phyloP scores from a whole-genome alignment of 2,888 invertebrate genomes.

The Folsomia candida region DNA sequence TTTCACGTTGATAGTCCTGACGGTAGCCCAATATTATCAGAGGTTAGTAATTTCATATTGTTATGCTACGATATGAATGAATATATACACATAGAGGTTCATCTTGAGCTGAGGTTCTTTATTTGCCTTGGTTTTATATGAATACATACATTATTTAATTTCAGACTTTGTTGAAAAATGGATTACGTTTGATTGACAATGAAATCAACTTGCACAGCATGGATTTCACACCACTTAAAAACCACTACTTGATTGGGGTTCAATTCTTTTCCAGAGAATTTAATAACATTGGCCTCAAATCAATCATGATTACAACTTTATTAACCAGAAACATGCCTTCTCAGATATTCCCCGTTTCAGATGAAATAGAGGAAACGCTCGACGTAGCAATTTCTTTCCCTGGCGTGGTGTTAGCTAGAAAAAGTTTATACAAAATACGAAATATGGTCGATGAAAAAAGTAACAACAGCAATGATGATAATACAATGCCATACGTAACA shows the following conservation, averaged over 20 bases:
- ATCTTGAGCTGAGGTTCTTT: too few species aligned
- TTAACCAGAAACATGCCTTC: constrained; percentile 17
- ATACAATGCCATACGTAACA: too few species aligned
- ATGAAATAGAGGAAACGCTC: not conserved
- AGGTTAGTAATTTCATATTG: not conserved
- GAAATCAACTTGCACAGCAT: constrained; percentile 22
- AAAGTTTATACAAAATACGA: not conserved
- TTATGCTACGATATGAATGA: too few species aligned
- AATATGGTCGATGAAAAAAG: not conserved
- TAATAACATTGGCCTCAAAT: not conserved
- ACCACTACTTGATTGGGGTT: constrained; percentile 29
- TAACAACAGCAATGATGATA: not conserved
- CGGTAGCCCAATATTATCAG: not conserved
- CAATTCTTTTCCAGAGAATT: constrained; percentile 1
- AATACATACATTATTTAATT: too few species aligned
- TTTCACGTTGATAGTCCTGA: constrained; percentile 15
- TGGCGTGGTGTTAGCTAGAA: constrained; percentile 22
- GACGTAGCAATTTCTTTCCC: constrained; percentile 23
- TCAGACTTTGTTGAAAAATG: not conserved
- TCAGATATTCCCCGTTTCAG: not conserved
- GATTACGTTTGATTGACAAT: not conserved
- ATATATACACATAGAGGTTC: too few species aligned
- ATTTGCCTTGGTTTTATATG: too few species aligned
- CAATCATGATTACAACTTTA: constrained; percentile 12
- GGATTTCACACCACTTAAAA: constrained; percentile 41